Percentiles rank a stretch among this genome's conserved stretches.
Conservation (phyloP, 2,113 vertebrate genomes). For the Sylvia atricapilla region DNA sequence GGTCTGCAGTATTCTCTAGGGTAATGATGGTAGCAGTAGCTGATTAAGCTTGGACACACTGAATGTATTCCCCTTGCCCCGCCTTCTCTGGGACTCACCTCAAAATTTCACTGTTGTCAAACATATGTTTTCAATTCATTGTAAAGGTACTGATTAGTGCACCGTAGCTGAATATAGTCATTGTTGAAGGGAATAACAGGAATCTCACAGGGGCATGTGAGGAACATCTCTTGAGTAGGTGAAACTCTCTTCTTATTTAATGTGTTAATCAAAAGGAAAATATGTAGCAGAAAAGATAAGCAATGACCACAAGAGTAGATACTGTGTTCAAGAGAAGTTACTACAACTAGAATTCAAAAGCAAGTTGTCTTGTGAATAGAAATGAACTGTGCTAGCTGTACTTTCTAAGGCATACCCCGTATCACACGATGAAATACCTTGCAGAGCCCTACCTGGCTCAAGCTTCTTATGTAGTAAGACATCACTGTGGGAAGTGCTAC, state of each 20-base stretch:
- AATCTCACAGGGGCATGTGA: neutral
- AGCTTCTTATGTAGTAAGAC: neutral
- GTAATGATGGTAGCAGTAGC: neutral
- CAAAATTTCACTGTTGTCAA: neutral
- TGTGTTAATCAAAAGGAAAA: neutral
- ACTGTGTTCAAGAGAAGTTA: neutral
- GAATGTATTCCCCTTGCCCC: neutral
- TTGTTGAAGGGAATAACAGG: neutral
- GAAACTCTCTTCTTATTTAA: neutral
- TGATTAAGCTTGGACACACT: neutral
- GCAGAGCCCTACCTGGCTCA: neutral
- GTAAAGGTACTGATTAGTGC: neutral
- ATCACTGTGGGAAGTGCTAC: neutral
- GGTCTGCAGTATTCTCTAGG: neutral
- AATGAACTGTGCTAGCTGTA: neutral
- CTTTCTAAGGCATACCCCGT: neutral
- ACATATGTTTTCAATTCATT: neutral
- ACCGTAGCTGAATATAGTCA: neutral
- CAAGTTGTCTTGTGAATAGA: neutral
- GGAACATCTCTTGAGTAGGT: neutral
- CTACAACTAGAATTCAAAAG: neutral
- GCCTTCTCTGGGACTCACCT: neutral
- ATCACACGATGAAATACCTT: neutral
- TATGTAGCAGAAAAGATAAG: neutral
- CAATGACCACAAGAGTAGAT: neutral